Evolutionary conservation across 2,113 vertebrate species (phyloP).

Genomic region (Onychorhynchus coronatus): DNA sequence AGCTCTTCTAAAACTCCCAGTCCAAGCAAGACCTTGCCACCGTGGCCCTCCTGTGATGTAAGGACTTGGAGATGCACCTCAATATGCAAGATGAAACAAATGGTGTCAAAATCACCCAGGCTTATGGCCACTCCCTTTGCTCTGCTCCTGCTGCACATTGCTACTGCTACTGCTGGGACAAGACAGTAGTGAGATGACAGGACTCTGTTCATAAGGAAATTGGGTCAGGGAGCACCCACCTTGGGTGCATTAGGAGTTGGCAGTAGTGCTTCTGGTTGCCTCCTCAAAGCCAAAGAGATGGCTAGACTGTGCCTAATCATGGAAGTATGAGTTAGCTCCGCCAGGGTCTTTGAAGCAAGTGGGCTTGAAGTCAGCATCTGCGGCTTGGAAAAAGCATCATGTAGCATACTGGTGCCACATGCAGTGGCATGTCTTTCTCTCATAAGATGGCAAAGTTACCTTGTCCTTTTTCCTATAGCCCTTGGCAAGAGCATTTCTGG

Average conservation of each 20-base stretch:
- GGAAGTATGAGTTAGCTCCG: neutral
- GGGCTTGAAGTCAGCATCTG: neutral
- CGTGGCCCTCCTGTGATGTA: neutral
- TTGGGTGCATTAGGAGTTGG: neutral
- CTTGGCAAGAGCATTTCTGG: neutral
- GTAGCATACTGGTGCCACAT: neutral
- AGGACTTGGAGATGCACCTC: neutral
- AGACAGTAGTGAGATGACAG: neutral
- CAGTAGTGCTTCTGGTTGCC: neutral
- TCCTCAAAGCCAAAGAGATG: neutral
- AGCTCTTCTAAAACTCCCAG: neutral
- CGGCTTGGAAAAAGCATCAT: neutral
- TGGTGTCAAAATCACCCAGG: neutral
- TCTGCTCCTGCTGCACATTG: fast-evolving
- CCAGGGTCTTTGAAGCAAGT: neutral
- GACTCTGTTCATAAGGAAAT: neutral
- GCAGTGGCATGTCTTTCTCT: neutral
- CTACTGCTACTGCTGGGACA: neutral
- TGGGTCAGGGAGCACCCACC: neutral
- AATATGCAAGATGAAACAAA: neutral
- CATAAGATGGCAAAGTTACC: neutral
- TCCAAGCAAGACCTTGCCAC: neutral
- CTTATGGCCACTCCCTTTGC: fast-evolving
- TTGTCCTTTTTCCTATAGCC: neutral
- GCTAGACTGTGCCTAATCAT: neutral